phyloP scores from a whole-genome alignment of 2,113 vertebrate genomes.

The Otis tarda region DNA sequence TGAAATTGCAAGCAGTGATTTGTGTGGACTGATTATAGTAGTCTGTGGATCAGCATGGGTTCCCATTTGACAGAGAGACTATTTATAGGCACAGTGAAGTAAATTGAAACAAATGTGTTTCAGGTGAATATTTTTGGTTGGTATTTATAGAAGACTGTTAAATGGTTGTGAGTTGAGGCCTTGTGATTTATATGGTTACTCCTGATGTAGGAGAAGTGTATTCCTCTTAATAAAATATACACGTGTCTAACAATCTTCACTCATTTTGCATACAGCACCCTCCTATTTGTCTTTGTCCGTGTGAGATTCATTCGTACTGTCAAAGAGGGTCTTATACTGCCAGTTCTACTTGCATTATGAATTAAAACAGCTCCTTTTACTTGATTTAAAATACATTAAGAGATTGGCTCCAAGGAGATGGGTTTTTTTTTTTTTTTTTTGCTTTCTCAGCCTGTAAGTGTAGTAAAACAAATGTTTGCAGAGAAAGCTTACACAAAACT shows the following conservation, averaged over 20 bases:
- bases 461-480: not conserved
- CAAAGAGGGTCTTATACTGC: not conserved
- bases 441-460: not conserved
- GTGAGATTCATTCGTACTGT: slow-evolving; percentile 6
- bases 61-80: slow-evolving; percentile 22
- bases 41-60: slow-evolving; percentile 16
- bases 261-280: slow-evolving; percentile 10
- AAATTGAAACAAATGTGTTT: slow-evolving; percentile 41
- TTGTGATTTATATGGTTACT: slow-evolving; percentile 9
- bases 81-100: slow-evolving; percentile 25
- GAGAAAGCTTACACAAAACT: not conserved
- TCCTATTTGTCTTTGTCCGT: slow-evolving; percentile 19
- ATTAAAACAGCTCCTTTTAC: slow-evolving; percentile 6
- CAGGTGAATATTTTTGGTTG: slow-evolving; percentile 33
- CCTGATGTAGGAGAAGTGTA: not conserved
- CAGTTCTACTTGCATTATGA: not conserved
- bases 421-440: not conserved
- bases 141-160: slow-evolving; percentile 40
- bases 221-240: slow-evolving; percentile 52
- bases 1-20: slow-evolving; percentile 36
- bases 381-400: not conserved
- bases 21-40: slow-evolving; percentile 33
- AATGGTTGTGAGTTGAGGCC: not conserved
- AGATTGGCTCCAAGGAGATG: not conserved
- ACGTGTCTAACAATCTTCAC: not conserved